A percentile compares a stretch with the other conserved stretches of the same genome.
These are phyloP conservation scores for Latrodectus geometricus DNA, from an alignment of 1,140 invertebrate genomes.

Conservation along the genomic window DNA sequence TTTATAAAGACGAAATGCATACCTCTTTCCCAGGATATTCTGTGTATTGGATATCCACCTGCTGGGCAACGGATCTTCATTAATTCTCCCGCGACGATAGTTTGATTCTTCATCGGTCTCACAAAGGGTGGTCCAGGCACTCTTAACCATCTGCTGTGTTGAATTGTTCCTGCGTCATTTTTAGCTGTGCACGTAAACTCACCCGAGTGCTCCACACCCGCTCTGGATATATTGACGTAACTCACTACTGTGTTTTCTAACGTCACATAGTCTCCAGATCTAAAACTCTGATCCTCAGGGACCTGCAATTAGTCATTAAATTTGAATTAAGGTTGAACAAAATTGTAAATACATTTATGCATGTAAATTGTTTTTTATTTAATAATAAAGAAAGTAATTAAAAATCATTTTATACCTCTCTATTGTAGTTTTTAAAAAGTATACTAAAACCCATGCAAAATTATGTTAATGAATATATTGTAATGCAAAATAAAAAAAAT, in stretches of 20 bases:
- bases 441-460: too few relatives aligned
- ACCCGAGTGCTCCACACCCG: constrained; percentile 69
- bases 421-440: too few relatives aligned
- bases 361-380: background rate
- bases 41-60: constrained; percentile 66
- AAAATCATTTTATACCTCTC: too few relatives aligned
- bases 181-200: constrained; percentile 68
- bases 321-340: constrained; percentile 63
- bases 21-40: constrained; percentile 72
- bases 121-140: constrained; percentile 69
- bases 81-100: constrained; percentile 70
- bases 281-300: constrained; percentile 55
- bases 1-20: constrained; percentile 13
- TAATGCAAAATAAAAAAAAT: too few relatives aligned
- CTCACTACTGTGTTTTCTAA: constrained; percentile 68
- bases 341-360: constrained; percentile 5
- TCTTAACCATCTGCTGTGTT: constrained; percentile 64
- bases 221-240: constrained; percentile 70
- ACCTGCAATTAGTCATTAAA: constrained; percentile 44
- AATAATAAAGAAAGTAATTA: too few relatives aligned
- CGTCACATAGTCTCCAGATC: constrained; percentile 74
- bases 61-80: constrained; percentile 67
- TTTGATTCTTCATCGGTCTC: constrained; percentile 69
- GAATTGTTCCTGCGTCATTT: constrained; percentile 67
- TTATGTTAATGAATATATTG: too few relatives aligned